Conservation (phyloP, 2,797 vertebrate genomes). For the Sandelia bainsii region DNA sequence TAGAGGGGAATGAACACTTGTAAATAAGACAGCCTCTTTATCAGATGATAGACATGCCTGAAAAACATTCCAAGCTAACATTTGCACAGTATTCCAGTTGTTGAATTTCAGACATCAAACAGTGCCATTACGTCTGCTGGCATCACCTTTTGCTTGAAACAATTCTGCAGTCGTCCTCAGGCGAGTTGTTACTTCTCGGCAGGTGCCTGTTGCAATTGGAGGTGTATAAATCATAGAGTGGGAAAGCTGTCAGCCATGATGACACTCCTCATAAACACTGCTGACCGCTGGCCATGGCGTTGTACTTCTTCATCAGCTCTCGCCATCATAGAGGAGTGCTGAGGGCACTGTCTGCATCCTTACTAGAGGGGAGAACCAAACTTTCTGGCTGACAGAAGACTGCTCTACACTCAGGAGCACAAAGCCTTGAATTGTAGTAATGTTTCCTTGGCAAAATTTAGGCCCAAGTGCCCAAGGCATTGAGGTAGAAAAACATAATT, state of each 20-base stretch:
- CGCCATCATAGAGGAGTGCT: constrained; percentile 62
- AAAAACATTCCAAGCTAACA: constrained; percentile 30
- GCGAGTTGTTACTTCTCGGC: constrained; percentile 72
- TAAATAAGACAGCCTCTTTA: constrained; percentile 30
- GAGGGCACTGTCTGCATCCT: constrained; percentile 55
- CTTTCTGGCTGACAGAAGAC: constrained; percentile 45
- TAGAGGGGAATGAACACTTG: neutral
- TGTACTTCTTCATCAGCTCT: constrained; percentile 77
- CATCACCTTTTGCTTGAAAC: constrained; percentile 71
- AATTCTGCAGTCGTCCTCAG: constrained; percentile 62
- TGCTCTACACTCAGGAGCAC: constrained; percentile 39
- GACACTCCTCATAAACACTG: constrained; percentile 82
- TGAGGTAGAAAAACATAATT: constrained; percentile 61
- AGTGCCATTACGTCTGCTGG: constrained; percentile 46
- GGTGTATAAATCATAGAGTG: constrained; percentile 79
- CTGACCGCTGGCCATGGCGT: constrained; percentile 76
- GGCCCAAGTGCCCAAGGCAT: constrained; percentile 54
- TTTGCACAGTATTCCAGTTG: constrained; percentile 45
- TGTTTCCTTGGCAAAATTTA: constrained; percentile 65
- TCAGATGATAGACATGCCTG: constrained; percentile 36
- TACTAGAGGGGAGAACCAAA: constrained; percentile 33
- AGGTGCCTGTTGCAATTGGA: constrained; percentile 69
- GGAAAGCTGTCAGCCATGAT: constrained; percentile 73
- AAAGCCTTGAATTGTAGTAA: constrained; percentile 62
- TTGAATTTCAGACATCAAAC: constrained; percentile 56